Percentiles rank a stretch among this genome's conserved stretches.
Conservation (phyloP, 2,797 vertebrate genomes). For the Pteropus rufus region DNA sequence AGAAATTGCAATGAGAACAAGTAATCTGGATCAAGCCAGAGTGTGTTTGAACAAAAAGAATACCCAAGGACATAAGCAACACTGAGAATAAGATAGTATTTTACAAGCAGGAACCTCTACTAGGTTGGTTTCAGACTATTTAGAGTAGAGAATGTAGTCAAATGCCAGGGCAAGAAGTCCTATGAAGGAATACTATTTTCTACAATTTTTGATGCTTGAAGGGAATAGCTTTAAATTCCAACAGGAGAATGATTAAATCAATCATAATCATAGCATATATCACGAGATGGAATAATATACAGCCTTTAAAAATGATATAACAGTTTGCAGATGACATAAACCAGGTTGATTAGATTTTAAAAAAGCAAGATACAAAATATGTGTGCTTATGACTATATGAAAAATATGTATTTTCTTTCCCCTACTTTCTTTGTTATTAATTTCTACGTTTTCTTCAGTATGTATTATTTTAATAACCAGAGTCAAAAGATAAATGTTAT, state of each 20-base stretch:
- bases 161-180: background rate
- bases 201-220: background rate
- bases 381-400: background rate
- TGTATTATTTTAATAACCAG: background rate
- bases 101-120: background rate
- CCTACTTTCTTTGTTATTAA: background rate
- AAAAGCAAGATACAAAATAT: background rate
- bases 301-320: background rate
- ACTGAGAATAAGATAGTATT: background rate
- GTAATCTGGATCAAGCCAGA: constrained; percentile 56
- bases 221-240: background rate
- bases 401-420: background rate
- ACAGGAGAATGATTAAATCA: background rate
- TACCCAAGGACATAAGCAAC: constrained; percentile 1
- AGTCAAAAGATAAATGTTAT: background rate
- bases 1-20: constrained; percentile 59
- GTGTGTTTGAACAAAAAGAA: constrained; percentile 60
- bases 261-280: background rate
- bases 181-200: background rate
- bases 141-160: background rate
- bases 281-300: background rate
- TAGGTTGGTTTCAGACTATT: background rate
- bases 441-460: constrained; percentile 5
- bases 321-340: background rate
- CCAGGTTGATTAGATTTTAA: background rate